Evolutionary conservation across 1,140 invertebrate species (phyloP).

Genomic region (Harpegnathos saltator): DNA sequence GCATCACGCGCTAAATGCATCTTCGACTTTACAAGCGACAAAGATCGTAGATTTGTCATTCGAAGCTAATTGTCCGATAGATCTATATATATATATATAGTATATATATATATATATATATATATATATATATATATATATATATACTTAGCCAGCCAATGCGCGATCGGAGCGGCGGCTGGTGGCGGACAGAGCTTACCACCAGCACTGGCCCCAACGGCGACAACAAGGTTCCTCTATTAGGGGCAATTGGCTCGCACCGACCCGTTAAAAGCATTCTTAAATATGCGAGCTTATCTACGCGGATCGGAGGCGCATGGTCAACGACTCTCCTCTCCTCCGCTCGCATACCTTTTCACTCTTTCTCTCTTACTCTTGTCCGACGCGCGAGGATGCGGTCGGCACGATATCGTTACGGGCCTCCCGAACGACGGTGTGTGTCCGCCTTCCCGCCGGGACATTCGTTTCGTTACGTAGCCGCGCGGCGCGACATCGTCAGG

Average conservation of each 20-base stretch:
- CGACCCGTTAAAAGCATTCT: constrained; percentile 82
- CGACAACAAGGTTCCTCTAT: constrained; percentile 78
- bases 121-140: no score
- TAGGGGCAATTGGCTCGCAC: constrained; percentile 69
- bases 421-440: constrained; percentile 3
- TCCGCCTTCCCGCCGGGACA: constrained; percentile 6
- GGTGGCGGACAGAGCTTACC: no score
- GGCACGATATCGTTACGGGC: constrained; percentile 49
- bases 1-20: background rate
- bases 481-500: constrained; percentile 48
- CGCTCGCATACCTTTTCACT: constrained; percentile 41
- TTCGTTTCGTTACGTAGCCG: constrained; percentile 30
- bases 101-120: no score
- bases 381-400: background rate
- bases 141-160: background rate
- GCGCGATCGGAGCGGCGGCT: no score
- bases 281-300: constrained; percentile 80
- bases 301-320: constrained; percentile 73
- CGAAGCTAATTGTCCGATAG: constrained; percentile 67
- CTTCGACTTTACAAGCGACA: constrained; percentile 15
- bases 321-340: constrained; percentile 58
- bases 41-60: constrained; percentile 55
- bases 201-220: constrained; percentile 7
- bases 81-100: no score
- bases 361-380: background rate